Conservation (phyloP, 2,113 vertebrate species). For the Pyxicephalus adspersus region DNA sequence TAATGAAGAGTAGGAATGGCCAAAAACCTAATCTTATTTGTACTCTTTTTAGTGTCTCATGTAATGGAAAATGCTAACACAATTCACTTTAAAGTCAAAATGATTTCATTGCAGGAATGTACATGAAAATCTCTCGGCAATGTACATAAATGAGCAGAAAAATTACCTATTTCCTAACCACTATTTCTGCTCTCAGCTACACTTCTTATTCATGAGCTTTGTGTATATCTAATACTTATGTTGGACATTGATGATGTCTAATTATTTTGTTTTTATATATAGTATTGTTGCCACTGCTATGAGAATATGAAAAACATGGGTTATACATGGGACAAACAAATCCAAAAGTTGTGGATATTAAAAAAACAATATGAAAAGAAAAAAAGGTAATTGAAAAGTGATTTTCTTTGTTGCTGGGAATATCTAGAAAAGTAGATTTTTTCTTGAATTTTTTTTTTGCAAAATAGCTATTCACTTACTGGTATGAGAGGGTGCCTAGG, state of each 20-base stretch:
- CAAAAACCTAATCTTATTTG: constrained; percentile 1
- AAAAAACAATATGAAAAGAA: too few species aligned
- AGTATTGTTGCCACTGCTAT: neutral
- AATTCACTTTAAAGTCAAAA: neutral
- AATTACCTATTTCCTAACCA: neutral
- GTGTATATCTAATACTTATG: neutral
- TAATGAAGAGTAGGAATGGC: neutral
- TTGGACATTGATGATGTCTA: neutral
- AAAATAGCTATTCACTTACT: too few species aligned
- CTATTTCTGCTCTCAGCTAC: neutral
- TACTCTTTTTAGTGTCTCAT: neutral
- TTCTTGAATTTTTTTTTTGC: too few species aligned
- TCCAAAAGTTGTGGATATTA: neutral
- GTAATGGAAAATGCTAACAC: constrained; percentile 7
- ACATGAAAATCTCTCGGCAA: neutral
- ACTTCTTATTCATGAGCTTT: neutral
- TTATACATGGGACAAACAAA: neutral
- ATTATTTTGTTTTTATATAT: neutral
- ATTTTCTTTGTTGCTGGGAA: too few species aligned
- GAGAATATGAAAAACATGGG: neutral
- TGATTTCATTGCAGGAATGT: neutral
- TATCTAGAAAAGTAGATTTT: too few species aligned
- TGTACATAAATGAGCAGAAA: neutral
- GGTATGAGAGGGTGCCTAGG: too few species aligned
- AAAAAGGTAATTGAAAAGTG: too few species aligned